These are phyloP conservation scores for Strix uralensis DNA, from an alignment of 2,113 vertebrate genomes.

Conservation along the genomic window DNA sequence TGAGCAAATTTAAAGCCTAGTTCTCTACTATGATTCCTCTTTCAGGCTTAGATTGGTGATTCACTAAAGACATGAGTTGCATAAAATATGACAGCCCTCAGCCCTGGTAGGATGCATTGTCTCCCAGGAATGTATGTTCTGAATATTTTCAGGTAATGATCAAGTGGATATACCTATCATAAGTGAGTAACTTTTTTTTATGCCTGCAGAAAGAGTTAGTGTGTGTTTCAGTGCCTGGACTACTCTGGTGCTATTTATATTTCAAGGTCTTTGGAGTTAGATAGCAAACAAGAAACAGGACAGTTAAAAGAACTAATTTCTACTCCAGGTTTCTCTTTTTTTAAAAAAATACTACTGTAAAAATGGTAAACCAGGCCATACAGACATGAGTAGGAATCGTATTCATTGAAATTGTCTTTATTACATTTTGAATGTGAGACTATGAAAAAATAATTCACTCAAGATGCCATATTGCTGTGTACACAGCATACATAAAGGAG, in stretches of 20 bases:
- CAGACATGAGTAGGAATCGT: accelerated
- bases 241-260: neutral
- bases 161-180: conserved; percentile 1
- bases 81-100: conserved; percentile 32
- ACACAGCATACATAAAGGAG: neutral
- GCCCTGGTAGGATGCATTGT: neutral
- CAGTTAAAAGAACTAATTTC: neutral
- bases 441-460: neutral
- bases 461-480: neutral
- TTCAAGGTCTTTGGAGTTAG: neutral
- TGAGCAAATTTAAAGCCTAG: neutral
- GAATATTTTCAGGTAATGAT: conserved; percentile 30
- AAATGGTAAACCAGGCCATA: neutral
- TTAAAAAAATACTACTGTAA: neutral
- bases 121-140: neutral
- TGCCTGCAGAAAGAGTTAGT: neutral
- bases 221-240: neutral
- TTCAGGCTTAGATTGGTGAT: neutral
- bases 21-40: neutral
- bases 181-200: neutral
- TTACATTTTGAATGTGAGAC: neutral
- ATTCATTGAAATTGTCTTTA: neutral
- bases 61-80: neutral
- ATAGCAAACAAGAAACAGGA: neutral
- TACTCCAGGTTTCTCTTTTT: neutral